phyloP scores from a whole-genome alignment of 2,888 invertebrate genomes.

The Oligia strigilis region DNA sequence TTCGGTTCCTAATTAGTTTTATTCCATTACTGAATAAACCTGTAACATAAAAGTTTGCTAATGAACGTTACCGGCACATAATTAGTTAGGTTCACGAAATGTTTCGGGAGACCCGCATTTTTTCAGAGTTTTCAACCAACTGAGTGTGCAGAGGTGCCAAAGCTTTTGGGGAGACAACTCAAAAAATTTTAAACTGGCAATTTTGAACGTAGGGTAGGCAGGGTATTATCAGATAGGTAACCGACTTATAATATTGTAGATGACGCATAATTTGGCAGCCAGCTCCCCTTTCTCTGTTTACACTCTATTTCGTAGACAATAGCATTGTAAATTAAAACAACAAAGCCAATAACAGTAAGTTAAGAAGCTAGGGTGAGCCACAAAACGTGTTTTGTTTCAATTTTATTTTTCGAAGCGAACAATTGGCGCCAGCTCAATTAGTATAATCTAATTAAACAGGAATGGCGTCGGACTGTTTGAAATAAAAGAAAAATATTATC shows the following conservation, averaged over 20 bases:
- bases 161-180: constrained; percentile 6
- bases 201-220: not conserved
- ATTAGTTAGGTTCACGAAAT: constrained; percentile 51
- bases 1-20: constrained; percentile 54
- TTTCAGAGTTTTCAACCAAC: constrained; percentile 26
- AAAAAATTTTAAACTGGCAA: not conserved
- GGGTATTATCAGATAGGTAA: constrained; percentile 2
- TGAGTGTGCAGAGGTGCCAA: constrained; percentile 5
- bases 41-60: constrained; percentile 49
- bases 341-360: constrained; percentile 65
- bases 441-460: constrained; percentile 84
- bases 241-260: constrained; percentile 12
- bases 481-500: constrained; percentile 88
- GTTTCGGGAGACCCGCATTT: constrained; percentile 42
- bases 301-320: constrained; percentile 54
- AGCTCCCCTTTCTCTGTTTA: constrained; percentile 45
- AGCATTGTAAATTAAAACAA: constrained; percentile 58
- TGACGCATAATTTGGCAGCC: constrained; percentile 50
- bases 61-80: constrained; percentile 54
- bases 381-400: constrained; percentile 69
- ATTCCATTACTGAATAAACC: constrained; percentile 48
- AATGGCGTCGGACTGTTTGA: constrained; percentile 77
- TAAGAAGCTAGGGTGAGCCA: constrained; percentile 66
- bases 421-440: constrained; percentile 80
- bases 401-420: constrained; percentile 75